Base-by-base conservation (phyloP, 2,797 vertebrate genomes). In the Acanthornis magna region DNA sequence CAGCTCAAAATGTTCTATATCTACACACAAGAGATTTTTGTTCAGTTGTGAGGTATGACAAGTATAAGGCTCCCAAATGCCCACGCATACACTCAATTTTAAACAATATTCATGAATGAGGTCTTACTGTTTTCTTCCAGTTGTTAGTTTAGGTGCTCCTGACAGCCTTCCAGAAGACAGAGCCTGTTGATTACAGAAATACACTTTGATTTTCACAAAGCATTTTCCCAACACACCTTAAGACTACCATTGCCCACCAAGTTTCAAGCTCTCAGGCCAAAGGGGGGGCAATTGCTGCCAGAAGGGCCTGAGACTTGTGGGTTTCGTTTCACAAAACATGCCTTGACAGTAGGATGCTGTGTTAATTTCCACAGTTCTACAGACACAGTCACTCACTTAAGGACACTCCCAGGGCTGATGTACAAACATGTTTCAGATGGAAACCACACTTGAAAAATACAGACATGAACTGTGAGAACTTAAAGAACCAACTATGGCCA, bases 141-240 rank as follows among this genome's bases (percentile, higher is more conserved):
- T 91, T 76, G 97, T 94, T 58, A 86, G 82, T 85, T 97, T 97
- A 73, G 87, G 88, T 36, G 97, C 80, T 94, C 98, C 98, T 2
- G 97, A 83, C 42, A 98, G 96, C 78, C 98, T 98, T 83, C 98
- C 98, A 47, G 99, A 99, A 55, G 98, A 98, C 78, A 98, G 78
- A 68, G 97, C 97, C 99, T 99, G 78, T 58, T 75, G 80, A 77
- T 91, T 77, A 94, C 18, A 97, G 67, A 96, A 74, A 85, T n/a
- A 88, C 1, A 90, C 9, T 21, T 60, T 75, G 20, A 55, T 80
- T 91, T 94, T 50, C 65, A 83, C 0, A 0, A 47, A 54, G 34
- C 4, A 42, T 20, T 76, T 66, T n/a, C 68, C 36, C 21, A 50
- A 26, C 9, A n/a, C 16, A 43, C 47, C 5, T n/a, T 29, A 79